Percentiles rank a stretch among this genome's conserved stretches.
phyloP scores from a whole-genome alignment of 1,140 invertebrate species.

The Leptoteleia sp. region DNA sequence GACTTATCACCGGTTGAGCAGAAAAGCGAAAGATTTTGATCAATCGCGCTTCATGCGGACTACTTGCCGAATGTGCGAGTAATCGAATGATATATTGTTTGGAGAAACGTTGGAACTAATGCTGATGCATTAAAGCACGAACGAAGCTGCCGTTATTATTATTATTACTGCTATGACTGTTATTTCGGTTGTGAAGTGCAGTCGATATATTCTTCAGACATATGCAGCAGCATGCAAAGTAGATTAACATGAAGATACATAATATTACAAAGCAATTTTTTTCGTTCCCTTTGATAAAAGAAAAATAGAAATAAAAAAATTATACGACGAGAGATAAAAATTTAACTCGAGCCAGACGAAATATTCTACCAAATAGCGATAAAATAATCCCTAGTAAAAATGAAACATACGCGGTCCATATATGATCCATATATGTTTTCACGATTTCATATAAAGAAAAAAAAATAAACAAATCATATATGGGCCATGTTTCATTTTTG shows the following conservation, averaged over 20 bases:
- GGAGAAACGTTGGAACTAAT: conserved; percentile 29
- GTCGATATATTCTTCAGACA: conserved; percentile 12
- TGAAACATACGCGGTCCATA: too few relatives aligned
- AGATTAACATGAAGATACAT: conserved; percentile 52
- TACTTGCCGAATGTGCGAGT: conserved; percentile 44
- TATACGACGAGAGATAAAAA: conserved; percentile 5
- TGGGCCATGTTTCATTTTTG: too few relatives aligned
- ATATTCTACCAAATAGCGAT: conserved; percentile 4
- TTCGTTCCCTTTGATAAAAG: too few relatives aligned
- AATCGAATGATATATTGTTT: conserved; percentile 48
- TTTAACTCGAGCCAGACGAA: neutral
- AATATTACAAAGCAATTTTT: conserved; percentile 32
- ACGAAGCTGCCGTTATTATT: conserved; percentile 15
- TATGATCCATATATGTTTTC: too few relatives aligned
- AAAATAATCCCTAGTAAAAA: too few relatives aligned
- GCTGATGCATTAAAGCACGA: conserved; percentile 38
- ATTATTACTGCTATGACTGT: conserved; percentile 17
- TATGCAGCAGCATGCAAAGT: conserved; percentile 17
- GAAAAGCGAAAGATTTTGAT: conserved; percentile 46
- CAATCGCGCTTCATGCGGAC: conserved; percentile 42
- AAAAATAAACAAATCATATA: too few relatives aligned
- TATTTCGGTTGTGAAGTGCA: conserved; percentile 21
- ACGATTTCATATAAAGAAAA: too few relatives aligned
- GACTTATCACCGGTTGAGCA: conserved; percentile 42
- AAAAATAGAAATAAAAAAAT: conserved; percentile 20